Conservation (phyloP, 2,888 invertebrate species). For the Polyommatus iphigenia region DNA sequence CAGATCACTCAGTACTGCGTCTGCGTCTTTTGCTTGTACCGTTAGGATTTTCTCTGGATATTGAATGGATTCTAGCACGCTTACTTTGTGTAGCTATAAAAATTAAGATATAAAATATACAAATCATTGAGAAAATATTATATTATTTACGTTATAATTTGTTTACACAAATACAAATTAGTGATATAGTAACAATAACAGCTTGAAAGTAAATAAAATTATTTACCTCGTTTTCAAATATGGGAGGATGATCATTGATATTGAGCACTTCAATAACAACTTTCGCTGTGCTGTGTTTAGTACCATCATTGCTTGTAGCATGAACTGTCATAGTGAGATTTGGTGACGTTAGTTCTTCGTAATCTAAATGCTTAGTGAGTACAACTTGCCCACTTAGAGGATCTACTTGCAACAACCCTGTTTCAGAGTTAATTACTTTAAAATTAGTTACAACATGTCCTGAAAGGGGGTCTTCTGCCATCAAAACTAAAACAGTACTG, state of each 20-base stretch:
- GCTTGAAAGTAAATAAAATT: neutral
- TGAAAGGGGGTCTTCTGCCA: constrained; percentile 86
- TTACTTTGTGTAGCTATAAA: constrained; percentile 83
- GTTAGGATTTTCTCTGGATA: constrained; percentile 84
- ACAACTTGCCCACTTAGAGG: constrained; percentile 87
- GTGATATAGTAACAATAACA: neutral
- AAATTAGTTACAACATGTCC: constrained; percentile 82
- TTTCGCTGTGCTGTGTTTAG: constrained; percentile 83
- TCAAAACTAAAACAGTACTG: constrained; percentile 84
- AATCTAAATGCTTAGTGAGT: constrained; percentile 87
- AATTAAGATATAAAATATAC: constrained; percentile 55
- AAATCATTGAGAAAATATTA: neutral
- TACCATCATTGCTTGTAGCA: constrained; percentile 75
- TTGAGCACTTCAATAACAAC: constrained; percentile 86
- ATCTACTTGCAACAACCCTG: constrained; percentile 79
- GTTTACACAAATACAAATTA: neutral
- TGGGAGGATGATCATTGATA: constrained; percentile 88
- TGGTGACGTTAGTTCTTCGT: constrained; percentile 84
- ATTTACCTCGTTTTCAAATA: constrained; percentile 82
- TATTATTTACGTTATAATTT: too few species aligned
- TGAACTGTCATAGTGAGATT: constrained; percentile 80
- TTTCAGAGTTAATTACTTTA: constrained; percentile 78
- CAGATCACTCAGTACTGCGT: constrained; percentile 80
- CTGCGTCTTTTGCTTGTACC: constrained; percentile 86
- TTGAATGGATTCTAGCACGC: constrained; percentile 84